Conservation (phyloP, 2,797 vertebrate genomes). For the Hybognathus amarus region DNA sequence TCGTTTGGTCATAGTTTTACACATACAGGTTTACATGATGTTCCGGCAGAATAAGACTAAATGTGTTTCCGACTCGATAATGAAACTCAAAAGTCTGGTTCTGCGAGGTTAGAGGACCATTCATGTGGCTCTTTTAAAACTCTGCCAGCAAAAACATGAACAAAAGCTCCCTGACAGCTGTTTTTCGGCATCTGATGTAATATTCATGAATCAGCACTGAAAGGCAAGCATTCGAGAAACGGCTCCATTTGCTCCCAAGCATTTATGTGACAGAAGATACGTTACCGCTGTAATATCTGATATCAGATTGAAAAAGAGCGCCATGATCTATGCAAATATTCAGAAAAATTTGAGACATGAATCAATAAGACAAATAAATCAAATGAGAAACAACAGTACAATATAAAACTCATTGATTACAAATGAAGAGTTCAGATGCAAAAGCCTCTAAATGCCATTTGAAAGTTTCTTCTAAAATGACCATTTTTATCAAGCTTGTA, state of each 20-base stretch:
- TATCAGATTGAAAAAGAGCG: not conserved
- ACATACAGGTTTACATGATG: not conserved
- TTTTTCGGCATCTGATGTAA: not conserved
- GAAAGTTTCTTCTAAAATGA: too few species aligned
- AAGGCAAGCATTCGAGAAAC: slow-evolving; percentile 17
- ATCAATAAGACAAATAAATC: not conserved
- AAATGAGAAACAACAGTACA: not conserved
- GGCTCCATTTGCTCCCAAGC: slow-evolving; percentile 1
- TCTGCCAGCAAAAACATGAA: not conserved
- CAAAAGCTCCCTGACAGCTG: slow-evolving; percentile 22
- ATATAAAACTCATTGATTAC: not conserved
- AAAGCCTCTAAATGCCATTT: too few species aligned
- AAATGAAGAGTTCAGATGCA: too few species aligned
- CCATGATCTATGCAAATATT: not conserved
- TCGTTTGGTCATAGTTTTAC: not conserved
- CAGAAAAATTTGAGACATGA: not conserved
- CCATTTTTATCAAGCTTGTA: too few species aligned
- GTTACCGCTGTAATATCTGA: not conserved
- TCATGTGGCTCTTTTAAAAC: not conserved
- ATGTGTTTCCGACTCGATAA: not conserved
- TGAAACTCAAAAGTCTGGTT: not conserved
- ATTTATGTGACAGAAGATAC: slow-evolving; percentile 12
- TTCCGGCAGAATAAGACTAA: not conserved
- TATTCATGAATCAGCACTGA: slow-evolving; percentile 33
- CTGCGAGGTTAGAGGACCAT: not conserved